These are phyloP conservation scores for Echiichthys vipera DNA, from an alignment of 2,797 vertebrate species.

Conservation along the genomic window DNA sequence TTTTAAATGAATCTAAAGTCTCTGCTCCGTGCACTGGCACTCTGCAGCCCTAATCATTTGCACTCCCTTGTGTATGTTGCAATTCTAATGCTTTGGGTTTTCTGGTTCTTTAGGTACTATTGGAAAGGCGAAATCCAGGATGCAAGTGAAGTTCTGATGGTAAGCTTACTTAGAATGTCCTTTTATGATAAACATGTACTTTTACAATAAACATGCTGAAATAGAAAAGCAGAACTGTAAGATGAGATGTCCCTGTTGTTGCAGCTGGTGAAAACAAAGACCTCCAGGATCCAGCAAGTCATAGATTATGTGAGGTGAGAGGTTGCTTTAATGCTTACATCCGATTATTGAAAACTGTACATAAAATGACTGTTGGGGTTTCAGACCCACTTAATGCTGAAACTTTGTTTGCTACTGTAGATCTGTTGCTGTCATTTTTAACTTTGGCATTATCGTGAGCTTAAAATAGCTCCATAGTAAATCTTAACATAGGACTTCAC, in stretches of 20 bases:
- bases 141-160: slow-evolving; percentile 89
- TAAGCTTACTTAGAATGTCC: slow-evolving; percentile 61
- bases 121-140: slow-evolving; percentile 93
- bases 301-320: slow-evolving; percentile 88
- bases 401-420: background rate
- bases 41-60: too few relatives aligned
- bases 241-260: slow-evolving; percentile 54
- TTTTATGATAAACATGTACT: background rate
- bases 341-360: background rate
- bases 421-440: background rate
- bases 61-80: background rate
- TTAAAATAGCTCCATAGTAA: background rate
- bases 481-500: too few relatives aligned
- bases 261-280: slow-evolving; percentile 92
- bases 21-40: background rate
- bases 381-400: background rate
- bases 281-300: slow-evolving; percentile 83
- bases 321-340: background rate
- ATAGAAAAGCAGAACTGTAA: background rate
- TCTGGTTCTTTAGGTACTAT: slow-evolving; percentile 83
- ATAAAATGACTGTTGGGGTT: background rate
- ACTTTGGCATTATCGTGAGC: background rate
- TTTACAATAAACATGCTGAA: background rate
- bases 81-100: background rate
- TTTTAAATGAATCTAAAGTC: background rate